phyloP scores from a whole-genome alignment of 2,888 invertebrate genomes.

The Synanthedon myopaeformis region DNA sequence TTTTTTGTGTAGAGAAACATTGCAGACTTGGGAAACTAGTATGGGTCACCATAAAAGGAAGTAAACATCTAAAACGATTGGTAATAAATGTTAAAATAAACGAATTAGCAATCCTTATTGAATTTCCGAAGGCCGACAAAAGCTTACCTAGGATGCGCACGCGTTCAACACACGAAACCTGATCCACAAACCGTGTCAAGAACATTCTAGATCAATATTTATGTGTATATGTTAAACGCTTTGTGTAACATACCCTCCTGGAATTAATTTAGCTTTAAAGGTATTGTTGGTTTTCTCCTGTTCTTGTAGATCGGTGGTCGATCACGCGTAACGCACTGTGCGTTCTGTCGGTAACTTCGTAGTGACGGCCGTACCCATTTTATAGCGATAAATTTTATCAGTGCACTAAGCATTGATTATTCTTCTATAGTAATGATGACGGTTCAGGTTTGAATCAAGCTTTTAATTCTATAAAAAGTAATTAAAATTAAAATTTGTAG shows the following conservation, averaged over 20 bases:
- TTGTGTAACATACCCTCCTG: constrained; percentile 7
- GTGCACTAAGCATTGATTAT: too few relatives aligned
- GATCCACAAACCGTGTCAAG: constrained; percentile 7
- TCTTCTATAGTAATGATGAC: too few relatives aligned
- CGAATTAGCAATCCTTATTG: background rate
- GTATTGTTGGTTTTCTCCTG: constrained; percentile 7
- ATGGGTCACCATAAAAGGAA: too few relatives aligned
- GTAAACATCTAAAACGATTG: background rate
- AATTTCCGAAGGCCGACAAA: background rate
- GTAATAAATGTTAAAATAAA: background rate
- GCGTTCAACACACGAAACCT: constrained; percentile 1
- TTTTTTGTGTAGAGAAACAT: too few relatives aligned
- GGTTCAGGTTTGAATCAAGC: too few relatives aligned
- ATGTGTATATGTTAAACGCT: constrained; percentile 8
- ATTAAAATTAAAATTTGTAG: too few relatives aligned
- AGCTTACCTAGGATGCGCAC: constrained; percentile 1
- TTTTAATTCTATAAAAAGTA: too few relatives aligned
- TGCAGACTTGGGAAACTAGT: too few relatives aligned
- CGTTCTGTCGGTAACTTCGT: background rate
- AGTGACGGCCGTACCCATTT: background rate
- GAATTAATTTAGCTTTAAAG: constrained; percentile 6
- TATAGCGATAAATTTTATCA: too few relatives aligned
- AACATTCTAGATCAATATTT: constrained; percentile 3
- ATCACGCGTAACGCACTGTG: constrained; percentile 4
- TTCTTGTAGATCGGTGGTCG: constrained; percentile 4